phyloP scores from a whole-genome alignment of 2,888 invertebrate species.

The Koerneria pararmatus region DNA sequence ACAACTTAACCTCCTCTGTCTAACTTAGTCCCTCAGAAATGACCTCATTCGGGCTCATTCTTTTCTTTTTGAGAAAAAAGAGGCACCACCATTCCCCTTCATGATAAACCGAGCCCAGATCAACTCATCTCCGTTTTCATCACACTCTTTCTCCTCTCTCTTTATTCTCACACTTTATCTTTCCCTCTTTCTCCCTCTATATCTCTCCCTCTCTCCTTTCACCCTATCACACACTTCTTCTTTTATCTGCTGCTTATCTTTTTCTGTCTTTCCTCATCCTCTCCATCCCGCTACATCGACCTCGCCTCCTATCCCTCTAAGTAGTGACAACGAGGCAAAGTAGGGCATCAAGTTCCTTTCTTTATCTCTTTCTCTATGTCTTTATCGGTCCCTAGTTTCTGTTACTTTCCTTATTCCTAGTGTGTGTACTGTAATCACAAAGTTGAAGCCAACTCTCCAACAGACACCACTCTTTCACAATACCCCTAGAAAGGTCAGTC shows the following conservation, averaged over 20 bases:
- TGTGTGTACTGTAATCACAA: no score
- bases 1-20: no score
- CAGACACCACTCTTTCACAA: no score
- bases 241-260: neutral
- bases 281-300: neutral
- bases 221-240: neutral
- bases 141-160: neutral
- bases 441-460: no score
- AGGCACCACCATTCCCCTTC: neutral
- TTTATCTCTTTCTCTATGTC: neutral
- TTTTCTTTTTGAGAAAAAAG: no score
- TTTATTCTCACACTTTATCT: neutral
- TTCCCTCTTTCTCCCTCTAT: neutral
- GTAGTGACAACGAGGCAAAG: neutral
- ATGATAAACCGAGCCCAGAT: neutral
- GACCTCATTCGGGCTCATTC: no score
- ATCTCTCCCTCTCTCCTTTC: neutral
- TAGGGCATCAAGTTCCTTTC: neutral
- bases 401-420: no score
- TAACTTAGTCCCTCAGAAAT: no score
- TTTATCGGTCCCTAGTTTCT: no score
- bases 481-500: no score
- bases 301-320: slow-evolving; percentile 8
- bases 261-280: neutral
- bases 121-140: neutral